These are phyloP conservation scores for Lithobius niger DNA, from an alignment of 1,140 invertebrate genomes.

Conservation along the genomic window DNA sequence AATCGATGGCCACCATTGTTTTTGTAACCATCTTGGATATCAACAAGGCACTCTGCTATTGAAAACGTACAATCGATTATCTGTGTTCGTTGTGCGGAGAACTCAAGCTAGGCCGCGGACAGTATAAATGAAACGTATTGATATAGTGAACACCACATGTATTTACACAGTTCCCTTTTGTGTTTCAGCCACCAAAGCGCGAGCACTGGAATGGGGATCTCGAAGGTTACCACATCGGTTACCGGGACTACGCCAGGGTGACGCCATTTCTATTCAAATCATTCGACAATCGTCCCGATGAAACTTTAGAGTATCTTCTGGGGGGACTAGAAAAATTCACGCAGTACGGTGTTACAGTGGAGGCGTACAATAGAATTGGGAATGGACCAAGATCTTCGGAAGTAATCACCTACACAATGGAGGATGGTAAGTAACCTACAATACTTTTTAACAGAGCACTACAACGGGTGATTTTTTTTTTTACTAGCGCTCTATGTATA, in stretches of 20 bases:
- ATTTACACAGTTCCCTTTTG: too few species aligned
- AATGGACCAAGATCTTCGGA: conserved; percentile 58
- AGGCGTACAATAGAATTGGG: conserved; percentile 33
- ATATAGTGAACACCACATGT: too few species aligned
- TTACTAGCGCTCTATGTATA: too few species aligned
- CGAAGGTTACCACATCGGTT: conserved; percentile 46
- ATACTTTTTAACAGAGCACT: too few species aligned
- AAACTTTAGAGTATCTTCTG: not conserved
- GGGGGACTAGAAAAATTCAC: conserved; percentile 24
- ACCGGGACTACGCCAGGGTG: not conserved
- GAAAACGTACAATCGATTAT: too few species aligned
- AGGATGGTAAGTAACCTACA: conserved; percentile 65
- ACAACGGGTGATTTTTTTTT: too few species aligned
- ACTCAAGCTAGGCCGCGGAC: too few species aligned
- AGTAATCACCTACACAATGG: conserved; percentile 54
- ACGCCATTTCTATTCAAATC: not conserved
- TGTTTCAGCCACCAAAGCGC: conserved; percentile 52
- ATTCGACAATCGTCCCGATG: not conserved
- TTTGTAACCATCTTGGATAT: too few species aligned
- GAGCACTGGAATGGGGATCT: conserved; percentile 90
- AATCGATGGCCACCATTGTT: too few species aligned
- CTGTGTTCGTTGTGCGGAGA: too few species aligned
- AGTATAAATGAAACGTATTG: too few species aligned
- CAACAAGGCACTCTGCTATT: too few species aligned
- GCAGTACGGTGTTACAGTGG: conserved; percentile 28